Evolutionary conservation across 1,140 invertebrate genomes (phyloP), one percentile per base, ranked within the genome.

Genomic region (Phymorhynchus buccinoides): DNA sequence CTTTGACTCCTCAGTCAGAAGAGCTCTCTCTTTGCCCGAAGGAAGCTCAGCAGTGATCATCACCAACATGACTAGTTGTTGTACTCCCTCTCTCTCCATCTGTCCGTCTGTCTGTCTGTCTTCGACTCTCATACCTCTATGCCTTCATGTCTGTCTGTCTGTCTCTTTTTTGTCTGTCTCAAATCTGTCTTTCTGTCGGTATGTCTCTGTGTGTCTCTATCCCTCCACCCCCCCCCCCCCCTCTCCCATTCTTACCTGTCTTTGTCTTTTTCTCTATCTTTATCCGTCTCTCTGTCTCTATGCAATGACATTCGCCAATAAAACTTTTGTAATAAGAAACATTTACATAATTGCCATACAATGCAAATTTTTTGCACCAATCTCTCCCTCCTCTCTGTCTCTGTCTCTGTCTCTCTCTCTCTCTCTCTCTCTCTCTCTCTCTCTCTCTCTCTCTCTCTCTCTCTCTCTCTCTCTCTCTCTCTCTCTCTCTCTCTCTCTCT

Each of bases 401-500:
- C 48, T 18, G 12, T 18, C 48, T 52, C 48, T 52, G 0, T 1
- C 48, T 52, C 48, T 52, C 48, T 52, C 48, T 52, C 22, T 52
- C 48, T 52, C 12, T 52, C 22, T 52, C 12, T 52, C 48, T 52
- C 0, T 52, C 48, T 52, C 0, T 18, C 48, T 52, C 12, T 2
- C 48, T 52, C 12, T 9, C 12, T 52, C 22, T 52, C 12, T 52
- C 62, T 77, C 35, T 77, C 73, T 77, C 73, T 77, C 41, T 77
- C 73, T 77, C 41, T 42, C 41, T 77, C 41, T 42, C 41, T 77
- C 73, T 77, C 73, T 42, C 35, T 77, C 73, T 42, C 73, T 77
- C 73, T 42, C 32, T 77, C 73, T 77, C 73, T 77, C 73, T 77
- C 16, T 77, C 73, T 77, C 73, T 77, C 16, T 77, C 73, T 77